phyloP scores from a whole-genome alignment of 35 echinoderm and acorn worm species.

The Heliocidaris erythrogramma region DNA sequence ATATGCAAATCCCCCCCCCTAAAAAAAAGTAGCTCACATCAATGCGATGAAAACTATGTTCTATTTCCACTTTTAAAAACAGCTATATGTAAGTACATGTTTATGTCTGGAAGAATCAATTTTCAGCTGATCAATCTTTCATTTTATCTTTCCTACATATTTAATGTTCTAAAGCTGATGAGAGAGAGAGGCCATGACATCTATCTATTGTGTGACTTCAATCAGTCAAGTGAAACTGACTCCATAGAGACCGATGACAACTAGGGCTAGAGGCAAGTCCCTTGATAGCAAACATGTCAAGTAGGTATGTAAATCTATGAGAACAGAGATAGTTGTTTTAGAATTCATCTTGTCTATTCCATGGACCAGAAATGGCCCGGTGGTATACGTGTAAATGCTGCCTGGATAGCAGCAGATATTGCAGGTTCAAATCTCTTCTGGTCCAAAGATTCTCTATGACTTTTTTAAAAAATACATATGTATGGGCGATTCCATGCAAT shows the following conservation, averaged over 20 bases:
- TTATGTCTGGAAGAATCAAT: neutral
- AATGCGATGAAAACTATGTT: neutral
- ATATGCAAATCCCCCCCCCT: neutral
- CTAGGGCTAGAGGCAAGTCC: neutral
- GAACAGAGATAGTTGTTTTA: no score
- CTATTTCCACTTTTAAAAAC: neutral
- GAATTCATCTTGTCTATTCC: no score
- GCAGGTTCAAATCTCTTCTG: no score
- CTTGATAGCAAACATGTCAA: neutral
- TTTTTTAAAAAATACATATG: no score
- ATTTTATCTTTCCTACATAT: neutral
- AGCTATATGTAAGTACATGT: neutral
- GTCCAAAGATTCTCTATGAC: no score
- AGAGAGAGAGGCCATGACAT: neutral
- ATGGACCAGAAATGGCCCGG: no score
- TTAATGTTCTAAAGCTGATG: neutral
- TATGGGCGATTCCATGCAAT: no score
- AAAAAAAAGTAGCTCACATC: neutral
- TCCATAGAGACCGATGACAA: neutral
- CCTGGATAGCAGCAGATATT: no score
- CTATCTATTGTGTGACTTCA: neutral
- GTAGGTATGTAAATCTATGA: no score
- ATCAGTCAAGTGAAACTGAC: neutral
- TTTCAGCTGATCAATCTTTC: neutral
- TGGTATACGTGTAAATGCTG: no score